A percentile compares a stretch with the other conserved stretches of the same genome.
Evolutionary conservation across 2,888 invertebrate species (phyloP).

Genomic region (Dryocosmus kuriphilus): DNA sequence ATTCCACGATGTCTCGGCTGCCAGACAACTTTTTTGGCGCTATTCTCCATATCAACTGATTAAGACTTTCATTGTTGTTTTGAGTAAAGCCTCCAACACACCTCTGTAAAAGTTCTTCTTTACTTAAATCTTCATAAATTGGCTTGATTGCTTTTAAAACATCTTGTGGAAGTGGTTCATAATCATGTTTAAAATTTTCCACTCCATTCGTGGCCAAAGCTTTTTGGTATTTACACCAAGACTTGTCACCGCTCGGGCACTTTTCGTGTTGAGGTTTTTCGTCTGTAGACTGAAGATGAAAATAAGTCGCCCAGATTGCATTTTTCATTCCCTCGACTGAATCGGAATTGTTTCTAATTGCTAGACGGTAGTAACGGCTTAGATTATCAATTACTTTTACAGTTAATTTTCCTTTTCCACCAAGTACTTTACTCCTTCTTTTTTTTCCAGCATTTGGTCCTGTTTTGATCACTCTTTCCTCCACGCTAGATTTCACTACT

Average conservation of each 20-base stretch:
- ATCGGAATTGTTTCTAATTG: no score
- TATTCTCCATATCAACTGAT: no score
- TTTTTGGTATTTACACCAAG: slow-evolving; percentile 58
- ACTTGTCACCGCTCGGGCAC: slow-evolving; percentile 53
- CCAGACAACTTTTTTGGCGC: slow-evolving; percentile 56
- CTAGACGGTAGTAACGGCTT: slow-evolving; percentile 47
- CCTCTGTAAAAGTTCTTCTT: slow-evolving; percentile 47
- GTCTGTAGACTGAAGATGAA: slow-evolving; percentile 54
- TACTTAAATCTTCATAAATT: slow-evolving; percentile 50
- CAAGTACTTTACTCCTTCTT: no score
- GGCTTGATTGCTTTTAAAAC: slow-evolving; percentile 48
- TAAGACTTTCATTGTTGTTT: slow-evolving; percentile 46
- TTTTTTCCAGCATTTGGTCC: no score
- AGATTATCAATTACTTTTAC: slow-evolving; percentile 6
- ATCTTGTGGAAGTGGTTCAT: slow-evolving; percentile 15
- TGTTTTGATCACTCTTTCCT: no score
- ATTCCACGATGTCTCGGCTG: slow-evolving; percentile 51
- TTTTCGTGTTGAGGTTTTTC: slow-evolving; percentile 53
- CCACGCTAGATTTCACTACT: no score
- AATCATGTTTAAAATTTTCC: slow-evolving; percentile 43
- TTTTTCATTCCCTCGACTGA: slow-evolving; percentile 54
- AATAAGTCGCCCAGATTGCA: slow-evolving; percentile 53
- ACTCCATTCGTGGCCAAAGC: slow-evolving; percentile 45
- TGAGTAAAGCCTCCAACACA: slow-evolving; percentile 59
- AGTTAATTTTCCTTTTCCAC: no score